Percentiles rank a stretch among this genome's conserved stretches.
Conservation (phyloP, 2,888 invertebrate species). For the Anarsia innoxiella region DNA sequence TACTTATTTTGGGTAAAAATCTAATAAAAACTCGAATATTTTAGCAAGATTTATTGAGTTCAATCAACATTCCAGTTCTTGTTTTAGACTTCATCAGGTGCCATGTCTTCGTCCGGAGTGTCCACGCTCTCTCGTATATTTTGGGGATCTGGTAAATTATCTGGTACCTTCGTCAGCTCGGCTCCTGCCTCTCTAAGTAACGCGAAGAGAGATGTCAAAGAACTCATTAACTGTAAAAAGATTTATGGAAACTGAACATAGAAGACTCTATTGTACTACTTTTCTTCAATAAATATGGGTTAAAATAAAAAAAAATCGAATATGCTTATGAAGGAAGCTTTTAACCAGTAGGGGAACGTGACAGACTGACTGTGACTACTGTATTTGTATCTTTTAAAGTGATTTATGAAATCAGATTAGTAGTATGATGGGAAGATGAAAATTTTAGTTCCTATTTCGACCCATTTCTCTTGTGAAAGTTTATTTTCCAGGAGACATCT, state of each 20-base stretch:
- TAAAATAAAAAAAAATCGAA: background rate
- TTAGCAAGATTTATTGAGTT: no score
- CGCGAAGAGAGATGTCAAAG: slow-evolving; percentile 37
- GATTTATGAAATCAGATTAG: no score
- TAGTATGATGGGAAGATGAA: no score
- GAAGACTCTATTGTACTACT: no score
- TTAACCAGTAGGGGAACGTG: background rate
- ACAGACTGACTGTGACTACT: background rate
- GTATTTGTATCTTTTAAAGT: background rate
- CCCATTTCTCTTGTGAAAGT: no score
- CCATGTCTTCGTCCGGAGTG: slow-evolving; percentile 27
- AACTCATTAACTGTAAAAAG: slow-evolving; percentile 46
- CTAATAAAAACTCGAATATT: no score
- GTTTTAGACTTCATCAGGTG: slow-evolving; percentile 52
- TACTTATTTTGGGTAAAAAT: no score
- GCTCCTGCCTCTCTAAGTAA: slow-evolving; percentile 42
- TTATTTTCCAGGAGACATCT: no score
- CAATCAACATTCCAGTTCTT: no score
- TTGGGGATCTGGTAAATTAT: slow-evolving; percentile 15
- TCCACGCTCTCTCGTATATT: slow-evolving; percentile 14
- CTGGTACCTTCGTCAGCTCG: slow-evolving; percentile 24
- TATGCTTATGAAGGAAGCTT: background rate
- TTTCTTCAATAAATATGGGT: background rate
- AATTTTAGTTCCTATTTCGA: no score
- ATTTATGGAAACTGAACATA: no score